Base-by-base conservation (phyloP, 2,888 invertebrate species). In the Prenolepis imparis region DNA sequence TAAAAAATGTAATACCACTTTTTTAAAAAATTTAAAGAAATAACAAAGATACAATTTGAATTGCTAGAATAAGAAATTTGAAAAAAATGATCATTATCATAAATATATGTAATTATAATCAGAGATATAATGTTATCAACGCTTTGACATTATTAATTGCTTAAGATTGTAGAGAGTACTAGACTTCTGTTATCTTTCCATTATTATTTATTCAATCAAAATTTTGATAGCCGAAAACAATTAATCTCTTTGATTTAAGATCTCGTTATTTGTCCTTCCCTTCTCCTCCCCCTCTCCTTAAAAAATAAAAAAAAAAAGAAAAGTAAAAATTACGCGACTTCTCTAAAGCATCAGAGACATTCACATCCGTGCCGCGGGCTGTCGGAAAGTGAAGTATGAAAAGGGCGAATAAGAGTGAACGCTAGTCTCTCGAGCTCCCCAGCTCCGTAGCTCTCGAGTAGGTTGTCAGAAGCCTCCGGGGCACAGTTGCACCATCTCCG, bases 401-500 rank as follows among this genome's bases (percentile, higher is more conserved):
- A 86, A 84, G 88, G 78, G 72, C 59, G 73, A 86, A 89, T 88
- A 89, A 89, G 88, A 90, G 88, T 83, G 78, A 57, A 78, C 84
- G 88, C 82, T 89, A 89, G 89, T 82, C 77, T 86, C 75, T 83
- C 84, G 57, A 66, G 75, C 74, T 82, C 82, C 86, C 82, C 86
- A 82, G 82, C 90, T 86, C 81, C 89, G 81, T 82, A 80, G 84
- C 80, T 83, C 87, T 73, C 88, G 91, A 93, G 93, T 93, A 93
- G 93, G 92, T 92, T 93, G 92, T 91, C 91, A 92, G 89, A 91
- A 39, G 94, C 94, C 94, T 92, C 87, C 92, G 87, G 94, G 94
- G 93, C 92, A 93, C 87, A 91, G 89, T 94, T 94, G 94, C 94
- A 94, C 92, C 93, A 94, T 93, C 78, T 80, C 87, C 91, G 89